Conservation (phyloP, 2,113 vertebrate genomes). For the Pungitius pungitius region DNA sequence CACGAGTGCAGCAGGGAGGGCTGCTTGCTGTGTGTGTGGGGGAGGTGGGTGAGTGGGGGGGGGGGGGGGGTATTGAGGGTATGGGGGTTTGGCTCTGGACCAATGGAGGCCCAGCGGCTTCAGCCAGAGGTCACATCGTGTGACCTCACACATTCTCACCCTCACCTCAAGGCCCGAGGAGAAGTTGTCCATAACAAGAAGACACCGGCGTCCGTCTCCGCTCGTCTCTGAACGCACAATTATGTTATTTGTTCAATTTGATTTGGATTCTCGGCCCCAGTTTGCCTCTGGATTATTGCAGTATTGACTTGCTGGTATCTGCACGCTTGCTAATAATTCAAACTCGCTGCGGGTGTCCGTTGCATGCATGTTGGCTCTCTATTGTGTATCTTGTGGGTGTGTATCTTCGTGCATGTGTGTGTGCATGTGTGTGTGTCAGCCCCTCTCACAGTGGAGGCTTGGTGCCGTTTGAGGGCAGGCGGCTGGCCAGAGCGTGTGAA, state of each 20-base stretch:
- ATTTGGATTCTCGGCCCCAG: conserved; percentile 13
- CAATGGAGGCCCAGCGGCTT: conserved; percentile 67
- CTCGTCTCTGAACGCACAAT: not conserved
- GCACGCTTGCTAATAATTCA: conserved; percentile 2
- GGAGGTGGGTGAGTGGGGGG: conserved; percentile 50
- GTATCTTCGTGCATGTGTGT: not conserved
- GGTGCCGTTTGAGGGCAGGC: conserved; percentile 56
- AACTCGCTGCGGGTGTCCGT: not conserved
- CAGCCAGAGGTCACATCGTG: conserved; percentile 72
- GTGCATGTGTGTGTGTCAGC: conserved; percentile 10
- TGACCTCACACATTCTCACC: conserved; percentile 80
- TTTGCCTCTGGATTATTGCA: conserved; percentile 8
- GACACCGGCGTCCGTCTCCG: conserved; percentile 9
- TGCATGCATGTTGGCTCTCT: conserved; percentile 7
- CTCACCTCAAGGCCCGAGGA: conserved; percentile 66
- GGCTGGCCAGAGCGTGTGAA: conserved; percentile 72
- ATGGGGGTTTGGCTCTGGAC: conserved; percentile 55
- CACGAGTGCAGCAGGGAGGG: conserved; percentile 18
- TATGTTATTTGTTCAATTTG: not conserved
- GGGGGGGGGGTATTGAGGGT: conserved; percentile 17
- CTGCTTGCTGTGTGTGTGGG: conserved; percentile 52
- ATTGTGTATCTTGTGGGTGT: conserved; percentile 2
- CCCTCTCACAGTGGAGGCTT: conserved; percentile 34
- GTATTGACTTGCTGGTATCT: conserved; percentile 13
- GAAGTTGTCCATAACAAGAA: conserved; percentile 49